Percentiles rank a stretch among this genome's conserved stretches.
Conservation (phyloP, 2,888 invertebrate genomes). For the Zelleria hepariella region DNA sequence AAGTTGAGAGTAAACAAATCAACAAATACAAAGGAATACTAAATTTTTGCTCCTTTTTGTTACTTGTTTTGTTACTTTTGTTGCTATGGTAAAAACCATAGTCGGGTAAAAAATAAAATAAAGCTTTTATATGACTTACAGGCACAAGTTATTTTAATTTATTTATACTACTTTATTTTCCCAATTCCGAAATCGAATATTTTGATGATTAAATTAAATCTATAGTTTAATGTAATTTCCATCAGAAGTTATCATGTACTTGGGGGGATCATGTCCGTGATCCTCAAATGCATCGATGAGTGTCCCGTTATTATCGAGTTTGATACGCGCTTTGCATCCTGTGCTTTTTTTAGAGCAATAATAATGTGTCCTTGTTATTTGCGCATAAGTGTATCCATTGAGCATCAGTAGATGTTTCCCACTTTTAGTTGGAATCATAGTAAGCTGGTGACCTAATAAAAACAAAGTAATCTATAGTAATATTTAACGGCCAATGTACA, state of each 20-base stretch:
- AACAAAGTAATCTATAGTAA: neutral
- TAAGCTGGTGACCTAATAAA: neutral
- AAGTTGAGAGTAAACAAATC: too few species aligned
- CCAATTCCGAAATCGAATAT: too few species aligned
- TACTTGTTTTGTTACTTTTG: too few species aligned
- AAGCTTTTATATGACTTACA: too few species aligned
- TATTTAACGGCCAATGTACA: too few species aligned
- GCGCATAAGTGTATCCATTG: constrained; percentile 9
- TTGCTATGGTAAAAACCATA: too few species aligned
- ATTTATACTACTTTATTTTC: too few species aligned
- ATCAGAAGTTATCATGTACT: neutral
- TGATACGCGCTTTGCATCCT: constrained; percentile 12
- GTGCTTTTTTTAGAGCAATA: constrained; percentile 10
- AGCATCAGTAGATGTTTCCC: constrained; percentile 11
- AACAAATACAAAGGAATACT: too few species aligned
- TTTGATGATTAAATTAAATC: neutral
- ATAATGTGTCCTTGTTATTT: constrained; percentile 6
- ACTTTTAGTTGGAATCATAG: constrained; percentile 8
- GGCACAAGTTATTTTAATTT: too few species aligned
- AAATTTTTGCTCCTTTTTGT: too few species aligned
- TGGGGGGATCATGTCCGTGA: neutral
- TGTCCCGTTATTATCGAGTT: constrained; percentile 6
- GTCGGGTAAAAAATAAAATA: too few species aligned
- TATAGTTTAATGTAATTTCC: neutral
- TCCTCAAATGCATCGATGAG: neutral